Conservation (phyloP, 2,888 invertebrate species). For the Thysanoteuthis rhombus region DNA sequence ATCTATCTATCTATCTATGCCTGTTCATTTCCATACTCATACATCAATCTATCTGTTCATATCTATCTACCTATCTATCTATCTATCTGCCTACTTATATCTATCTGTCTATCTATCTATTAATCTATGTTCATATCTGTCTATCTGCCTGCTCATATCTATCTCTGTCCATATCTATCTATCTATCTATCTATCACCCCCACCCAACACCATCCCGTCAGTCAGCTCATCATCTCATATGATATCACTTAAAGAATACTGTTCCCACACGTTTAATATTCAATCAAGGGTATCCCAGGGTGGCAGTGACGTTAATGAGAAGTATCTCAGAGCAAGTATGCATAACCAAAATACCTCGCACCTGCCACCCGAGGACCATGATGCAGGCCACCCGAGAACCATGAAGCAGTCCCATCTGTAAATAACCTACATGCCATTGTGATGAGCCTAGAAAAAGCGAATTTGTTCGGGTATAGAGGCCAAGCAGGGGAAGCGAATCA, state of each 20-base stretch:
- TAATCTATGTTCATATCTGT: neutral
- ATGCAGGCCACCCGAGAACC: neutral
- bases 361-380: neutral
- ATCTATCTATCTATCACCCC: neutral
- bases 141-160: neutral
- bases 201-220: neutral
- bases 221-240: neutral
- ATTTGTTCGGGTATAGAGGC: neutral
- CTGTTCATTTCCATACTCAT: too few relatives aligned
- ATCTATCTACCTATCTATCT: too few relatives aligned
- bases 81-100: neutral
- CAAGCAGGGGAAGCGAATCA: neutral
- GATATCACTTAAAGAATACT: neutral
- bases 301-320: neutral
- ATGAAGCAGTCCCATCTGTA: neutral
- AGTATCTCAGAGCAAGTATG: neutral
- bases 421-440: neutral
- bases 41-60: too few relatives aligned
- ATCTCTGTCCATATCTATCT: neutral
- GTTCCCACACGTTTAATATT: neutral
- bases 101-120: neutral
- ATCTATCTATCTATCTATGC: too few relatives aligned
- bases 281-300: neutral
- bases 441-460: neutral
- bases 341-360: neutral